phyloP scores from a whole-genome alignment of 1,140 invertebrate genomes.

The Oscheius sp. region DNA sequence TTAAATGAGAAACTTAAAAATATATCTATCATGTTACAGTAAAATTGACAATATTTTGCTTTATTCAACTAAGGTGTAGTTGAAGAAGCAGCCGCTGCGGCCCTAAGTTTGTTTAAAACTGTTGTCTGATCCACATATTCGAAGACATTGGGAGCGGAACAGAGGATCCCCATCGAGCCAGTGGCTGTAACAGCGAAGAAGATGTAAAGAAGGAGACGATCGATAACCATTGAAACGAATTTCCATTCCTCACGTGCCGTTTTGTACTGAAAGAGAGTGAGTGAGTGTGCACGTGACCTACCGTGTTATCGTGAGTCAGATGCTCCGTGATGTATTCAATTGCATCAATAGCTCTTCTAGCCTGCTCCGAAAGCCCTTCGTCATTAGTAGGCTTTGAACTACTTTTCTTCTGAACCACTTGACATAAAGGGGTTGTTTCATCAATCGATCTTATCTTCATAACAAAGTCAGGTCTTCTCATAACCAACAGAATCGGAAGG shows the following conservation, averaged over 20 bases:
- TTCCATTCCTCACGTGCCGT: constrained; percentile 44
- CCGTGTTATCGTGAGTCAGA: constrained; percentile 42
- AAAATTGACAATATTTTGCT: too few species aligned
- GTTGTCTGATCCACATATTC: constrained; percentile 74
- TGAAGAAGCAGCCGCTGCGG: constrained; percentile 37
- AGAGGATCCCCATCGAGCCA: constrained; percentile 74
- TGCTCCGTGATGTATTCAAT: constrained; percentile 49
- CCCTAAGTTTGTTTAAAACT: constrained; percentile 50
- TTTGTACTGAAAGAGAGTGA: not conserved
- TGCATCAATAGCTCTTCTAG: constrained; percentile 40
- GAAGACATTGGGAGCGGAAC: constrained; percentile 98
- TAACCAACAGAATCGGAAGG: constrained; percentile 38
- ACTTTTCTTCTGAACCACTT: constrained; percentile 27
- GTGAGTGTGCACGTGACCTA: not conserved
- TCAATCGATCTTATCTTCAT: constrained; percentile 20
- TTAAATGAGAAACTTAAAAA: too few species aligned
- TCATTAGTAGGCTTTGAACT: constrained; percentile 43
- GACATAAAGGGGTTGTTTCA: not conserved
- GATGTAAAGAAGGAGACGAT: constrained; percentile 53
- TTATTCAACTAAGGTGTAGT: not conserved
- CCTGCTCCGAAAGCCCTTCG: constrained; percentile 24
- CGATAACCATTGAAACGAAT: constrained; percentile 52
- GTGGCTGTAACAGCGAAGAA: constrained; percentile 75
- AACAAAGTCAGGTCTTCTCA: constrained; percentile 28
- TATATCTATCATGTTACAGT: too few species aligned